Evolutionary conservation across 35 echinoderm and acorn worm genomes (phyloP).

Genomic region (Patiria miniata): DNA sequence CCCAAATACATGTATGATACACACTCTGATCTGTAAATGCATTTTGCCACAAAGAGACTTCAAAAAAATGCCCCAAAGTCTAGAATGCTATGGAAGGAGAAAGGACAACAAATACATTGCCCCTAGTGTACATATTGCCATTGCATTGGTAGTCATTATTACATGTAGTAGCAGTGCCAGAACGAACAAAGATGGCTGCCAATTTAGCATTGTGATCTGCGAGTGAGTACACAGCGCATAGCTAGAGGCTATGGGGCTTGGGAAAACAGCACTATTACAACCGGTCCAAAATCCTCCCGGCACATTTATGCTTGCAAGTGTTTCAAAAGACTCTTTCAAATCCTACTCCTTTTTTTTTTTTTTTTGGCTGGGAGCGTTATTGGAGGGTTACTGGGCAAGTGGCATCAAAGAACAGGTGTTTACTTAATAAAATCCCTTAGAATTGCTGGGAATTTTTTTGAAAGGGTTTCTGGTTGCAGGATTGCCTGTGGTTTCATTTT

Average conservation of each 20-base stretch:
- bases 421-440: not conserved
- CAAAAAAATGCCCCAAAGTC: no score
- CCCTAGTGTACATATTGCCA: not conserved
- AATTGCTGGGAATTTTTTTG: not conserved
- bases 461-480: not conserved
- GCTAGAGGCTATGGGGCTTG: not conserved
- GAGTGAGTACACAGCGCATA: not conserved
- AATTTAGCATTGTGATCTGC: not conserved
- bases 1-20: no score
- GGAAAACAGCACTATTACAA: not conserved
- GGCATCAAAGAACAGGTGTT: not conserved
- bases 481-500: no score
- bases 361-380: no score
- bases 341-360: no score
- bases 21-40: no score
- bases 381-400: no score
- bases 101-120: not conserved
- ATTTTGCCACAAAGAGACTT: no score
- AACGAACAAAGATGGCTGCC: not conserved
- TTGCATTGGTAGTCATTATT: not conserved
- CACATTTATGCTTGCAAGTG: conserved; percentile 13
- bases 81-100: not conserved
- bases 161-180: not conserved
- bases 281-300: not conserved
- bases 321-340: conserved; percentile 9